Evolutionary conservation across 2,113 vertebrate species (phyloP).

Genomic region (Chauna torquata): DNA sequence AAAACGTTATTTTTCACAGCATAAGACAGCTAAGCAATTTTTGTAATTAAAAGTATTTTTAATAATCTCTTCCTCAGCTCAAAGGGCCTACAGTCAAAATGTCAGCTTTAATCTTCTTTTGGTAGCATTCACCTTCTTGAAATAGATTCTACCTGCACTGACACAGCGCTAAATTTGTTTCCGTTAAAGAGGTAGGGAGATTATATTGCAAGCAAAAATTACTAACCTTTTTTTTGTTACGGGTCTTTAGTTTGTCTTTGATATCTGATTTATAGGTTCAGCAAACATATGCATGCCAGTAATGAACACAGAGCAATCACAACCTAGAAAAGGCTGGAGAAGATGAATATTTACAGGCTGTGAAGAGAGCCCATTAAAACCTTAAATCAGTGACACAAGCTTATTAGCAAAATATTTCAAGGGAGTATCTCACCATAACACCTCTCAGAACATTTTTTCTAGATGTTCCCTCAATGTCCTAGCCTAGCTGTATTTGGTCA

Average conservation of each 20-base stretch:
- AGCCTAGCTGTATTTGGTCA: not conserved
- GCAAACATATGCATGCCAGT: not conserved
- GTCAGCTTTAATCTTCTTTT: not conserved
- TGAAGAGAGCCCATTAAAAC: not conserved
- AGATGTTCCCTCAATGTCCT: not conserved
- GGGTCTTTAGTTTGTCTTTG: not conserved
- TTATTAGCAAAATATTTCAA: not conserved
- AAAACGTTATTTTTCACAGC: not conserved
- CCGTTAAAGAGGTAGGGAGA: not conserved
- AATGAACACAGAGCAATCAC: not conserved
- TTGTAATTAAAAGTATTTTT: not conserved
- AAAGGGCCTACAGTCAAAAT: not conserved
- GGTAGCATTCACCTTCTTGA: not conserved
- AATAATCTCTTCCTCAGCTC: not conserved
- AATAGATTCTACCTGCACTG: not conserved
- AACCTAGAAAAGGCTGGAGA: not conserved
- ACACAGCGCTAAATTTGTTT: not conserved
- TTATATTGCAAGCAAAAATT: not conserved
- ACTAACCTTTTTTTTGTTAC: not conserved
- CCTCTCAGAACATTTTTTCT: not conserved
- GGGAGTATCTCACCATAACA: not conserved
- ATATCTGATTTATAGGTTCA: not conserved
- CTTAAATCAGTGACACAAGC: not conserved
- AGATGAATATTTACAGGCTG: not conserved
- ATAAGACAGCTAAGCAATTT: not conserved